These are phyloP conservation scores for Geopemphigus sp. DNA, from an alignment of 1,140 invertebrate species.

Conservation along the genomic window DNA sequence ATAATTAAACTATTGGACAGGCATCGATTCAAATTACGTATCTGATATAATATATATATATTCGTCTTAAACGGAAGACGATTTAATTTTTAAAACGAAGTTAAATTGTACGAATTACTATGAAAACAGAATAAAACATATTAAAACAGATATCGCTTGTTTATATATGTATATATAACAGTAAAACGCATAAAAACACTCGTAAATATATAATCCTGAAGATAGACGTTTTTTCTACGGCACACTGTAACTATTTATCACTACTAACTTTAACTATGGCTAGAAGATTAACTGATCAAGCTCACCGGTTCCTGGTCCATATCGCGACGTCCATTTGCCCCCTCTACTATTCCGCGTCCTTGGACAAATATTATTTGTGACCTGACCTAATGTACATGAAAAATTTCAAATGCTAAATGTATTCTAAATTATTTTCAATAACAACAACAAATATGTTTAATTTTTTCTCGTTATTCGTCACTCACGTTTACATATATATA, in stretches of 20 bases:
- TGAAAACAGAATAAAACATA: background rate
- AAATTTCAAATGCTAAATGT: conserved; percentile 32
- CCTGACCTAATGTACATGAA: conserved; percentile 44
- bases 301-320: conserved; percentile 45
- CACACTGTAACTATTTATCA: conserved; percentile 42
- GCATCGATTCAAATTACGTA: background rate
- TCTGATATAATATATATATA: background rate
- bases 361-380: conserved; percentile 41
- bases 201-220: background rate
- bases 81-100: background rate
- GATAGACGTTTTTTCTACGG: conserved; percentile 8
- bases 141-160: background rate
- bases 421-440: conserved; percentile 29
- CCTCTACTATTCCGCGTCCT: conserved; percentile 33
- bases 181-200: background rate
- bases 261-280: conserved; percentile 36
- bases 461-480: background rate
- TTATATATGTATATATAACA: conserved; percentile 6
- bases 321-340: conserved; percentile 41
- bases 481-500: background rate
- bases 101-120: too few relatives aligned
- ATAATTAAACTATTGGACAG: background rate
- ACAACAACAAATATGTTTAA: background rate
- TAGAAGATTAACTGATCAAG: conserved; percentile 45
- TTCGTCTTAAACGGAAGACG: background rate